Evolutionary conservation across 2,113 vertebrate species (phyloP), one percentile per base, ranked within the genome.

Genomic region (Alces alces): DNA sequence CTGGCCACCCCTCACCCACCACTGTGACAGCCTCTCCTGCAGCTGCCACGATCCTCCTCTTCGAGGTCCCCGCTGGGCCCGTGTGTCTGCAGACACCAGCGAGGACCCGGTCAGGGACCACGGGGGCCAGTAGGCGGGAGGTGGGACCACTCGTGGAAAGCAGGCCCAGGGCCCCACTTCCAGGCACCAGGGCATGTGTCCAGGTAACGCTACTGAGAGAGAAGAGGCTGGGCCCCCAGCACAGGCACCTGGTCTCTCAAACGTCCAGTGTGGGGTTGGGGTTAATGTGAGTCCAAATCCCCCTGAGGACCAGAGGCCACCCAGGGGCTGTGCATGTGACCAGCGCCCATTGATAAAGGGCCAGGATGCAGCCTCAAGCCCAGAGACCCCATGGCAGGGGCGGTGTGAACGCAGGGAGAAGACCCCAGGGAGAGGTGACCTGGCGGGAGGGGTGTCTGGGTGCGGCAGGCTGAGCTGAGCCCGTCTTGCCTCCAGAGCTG

Each of bases 81-180:
- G 1, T 1, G 0, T 52, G 57, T 52, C 12, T 16, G 58, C 19
- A 1, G 8, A 58, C 30, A 43, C 25, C 50, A 19, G 7, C 1
- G 12, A 45, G 92, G 28, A 33, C 27, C 8, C 58, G 6, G 12
- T 50, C 4, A 1, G 16, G 4, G 17, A 2, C 28, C 12, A 3
- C 55, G 9, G 33, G 61, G 96, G 93, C 92, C 0, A 4, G 0
- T 0, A 1, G 16, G 55, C 0, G 58, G 86, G 97, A 98, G 96
- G 93, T 83, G 97, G 97, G 92, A 83, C 96, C 98, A 97, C 95
- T 95, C 96, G 96, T 97, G 97, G 97, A 90, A 95, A 39, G 7
- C 11, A 95, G 96, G 91, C 36, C 97, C 97, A 98, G 97, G 97
- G 97, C 94, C 95, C 95, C 57, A 90, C 93, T 91, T 98, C 33